A percentile compares a stretch with the other conserved stretches of the same genome.
phyloP scores from a whole-genome alignment of 1,140 invertebrate species.

The Delia radicum region DNA sequence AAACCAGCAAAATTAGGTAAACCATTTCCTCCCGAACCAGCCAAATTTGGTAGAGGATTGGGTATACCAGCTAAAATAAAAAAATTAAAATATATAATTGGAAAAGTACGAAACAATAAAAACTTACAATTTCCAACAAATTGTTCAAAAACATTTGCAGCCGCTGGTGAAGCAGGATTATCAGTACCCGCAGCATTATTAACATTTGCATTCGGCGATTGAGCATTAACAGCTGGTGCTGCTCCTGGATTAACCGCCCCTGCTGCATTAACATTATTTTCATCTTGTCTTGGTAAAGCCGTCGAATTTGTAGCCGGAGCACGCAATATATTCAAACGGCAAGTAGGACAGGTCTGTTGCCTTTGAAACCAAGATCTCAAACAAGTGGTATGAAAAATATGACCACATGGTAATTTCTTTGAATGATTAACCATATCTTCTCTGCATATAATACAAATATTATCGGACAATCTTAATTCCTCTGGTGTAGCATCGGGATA shows the following conservation, averaged over 20 bases:
- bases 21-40: slow-evolving; percentile 15
- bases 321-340: slow-evolving; percentile 91
- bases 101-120: background rate
- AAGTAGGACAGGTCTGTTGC: slow-evolving; percentile 99
- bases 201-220: background rate
- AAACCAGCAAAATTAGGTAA: slow-evolving; percentile 33
- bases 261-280: slow-evolving; percentile 45
- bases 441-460: slow-evolving; percentile 97
- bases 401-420: slow-evolving; percentile 98
- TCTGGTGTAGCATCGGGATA: slow-evolving; percentile 95
- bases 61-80: slow-evolving; percentile 1
- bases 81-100: background rate
- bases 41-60: slow-evolving; percentile 25
- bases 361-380: slow-evolving; percentile 99
- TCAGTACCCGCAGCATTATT: background rate
- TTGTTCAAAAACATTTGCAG: slow-evolving; percentile 14
- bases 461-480: slow-evolving; percentile 91
- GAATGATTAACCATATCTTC: slow-evolving; percentile 71
- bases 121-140: slow-evolving; percentile 45
- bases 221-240: slow-evolving; percentile 25
- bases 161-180: background rate
- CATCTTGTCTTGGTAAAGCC: slow-evolving; percentile 54
- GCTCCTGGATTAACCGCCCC: slow-evolving; percentile 37
- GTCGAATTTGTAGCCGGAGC: slow-evolving; percentile 58
- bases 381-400: slow-evolving; percentile 98